A percentile compares a stretch with the other conserved stretches of the same genome.
Evolutionary conservation across 2,888 invertebrate genomes (phyloP).

Genomic region (Parascotia fuliginaria): DNA sequence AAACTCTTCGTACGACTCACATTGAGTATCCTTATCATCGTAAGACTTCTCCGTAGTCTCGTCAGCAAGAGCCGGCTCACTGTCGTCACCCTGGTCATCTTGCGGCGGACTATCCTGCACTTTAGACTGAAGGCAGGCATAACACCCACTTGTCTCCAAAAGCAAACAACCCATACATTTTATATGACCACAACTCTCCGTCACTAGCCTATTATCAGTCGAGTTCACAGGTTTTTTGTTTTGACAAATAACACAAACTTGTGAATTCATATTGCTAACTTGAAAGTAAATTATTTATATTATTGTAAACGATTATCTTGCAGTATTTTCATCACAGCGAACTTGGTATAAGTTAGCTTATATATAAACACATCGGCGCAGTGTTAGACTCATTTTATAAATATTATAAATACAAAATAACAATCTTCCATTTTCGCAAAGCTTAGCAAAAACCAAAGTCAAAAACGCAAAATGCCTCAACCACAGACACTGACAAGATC

Average conservation of each 20-base stretch:
- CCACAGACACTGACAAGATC: not conserved
- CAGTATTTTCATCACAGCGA: conserved; percentile 36
- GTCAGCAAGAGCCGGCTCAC: conserved; percentile 35
- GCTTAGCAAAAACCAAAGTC: conserved; percentile 33
- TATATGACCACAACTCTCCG: conserved; percentile 90
- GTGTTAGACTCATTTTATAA: no score
- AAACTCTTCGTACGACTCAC: conserved; percentile 48
- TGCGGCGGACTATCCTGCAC: conserved; percentile 32
- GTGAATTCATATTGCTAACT: conserved; percentile 70
- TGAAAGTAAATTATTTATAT: conserved; percentile 48
- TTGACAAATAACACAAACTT: conserved; percentile 87
- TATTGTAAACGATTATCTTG: conserved; percentile 13
- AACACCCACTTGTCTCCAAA: conserved; percentile 88
- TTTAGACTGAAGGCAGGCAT: conserved; percentile 73
- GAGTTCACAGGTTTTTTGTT: conserved; percentile 82
- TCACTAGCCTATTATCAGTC: conserved; percentile 87
- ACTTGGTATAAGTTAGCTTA: conserved; percentile 2
- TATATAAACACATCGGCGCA: conserved; percentile 12
- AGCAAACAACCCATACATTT: conserved; percentile 91
- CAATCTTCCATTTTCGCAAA: conserved; percentile 39
- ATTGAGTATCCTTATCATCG: conserved; percentile 29
- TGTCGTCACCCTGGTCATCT: conserved; percentile 30
- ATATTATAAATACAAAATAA: conserved; percentile 29
- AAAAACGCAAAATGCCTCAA: conserved; percentile 29
- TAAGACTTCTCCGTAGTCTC: conserved; percentile 35